A percentile compares a stretch with the other conserved stretches of the same genome.
These are phyloP conservation scores for Drosophila quinaria DNA, from an alignment of 2,888 invertebrate genomes.

Conservation along the genomic window DNA sequence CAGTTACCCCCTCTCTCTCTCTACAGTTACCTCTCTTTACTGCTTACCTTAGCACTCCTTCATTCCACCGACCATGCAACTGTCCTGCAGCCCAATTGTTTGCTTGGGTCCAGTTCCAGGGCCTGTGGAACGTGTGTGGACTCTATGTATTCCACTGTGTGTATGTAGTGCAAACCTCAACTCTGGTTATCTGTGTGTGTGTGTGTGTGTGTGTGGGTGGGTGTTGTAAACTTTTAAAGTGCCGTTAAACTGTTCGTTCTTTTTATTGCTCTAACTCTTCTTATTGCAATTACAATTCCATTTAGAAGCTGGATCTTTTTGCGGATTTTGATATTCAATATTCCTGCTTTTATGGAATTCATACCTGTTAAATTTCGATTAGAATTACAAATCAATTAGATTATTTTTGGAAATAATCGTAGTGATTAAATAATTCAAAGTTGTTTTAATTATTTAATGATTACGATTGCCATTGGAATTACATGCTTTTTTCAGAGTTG, in stretches of 20 bases:
- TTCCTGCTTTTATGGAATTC: not conserved
- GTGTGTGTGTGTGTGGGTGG: not conserved
- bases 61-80: not conserved
- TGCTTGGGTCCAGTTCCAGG: slow-evolving; percentile 5
- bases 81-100: slow-evolving; percentile 14
- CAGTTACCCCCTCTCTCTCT: not conserved
- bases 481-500: not conserved
- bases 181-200: not conserved
- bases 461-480: no score
- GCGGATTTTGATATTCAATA: not conserved
- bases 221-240: slow-evolving; percentile 17
- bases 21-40: no score
- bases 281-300: not conserved
- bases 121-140: slow-evolving; percentile 41
- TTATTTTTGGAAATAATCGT: no score
- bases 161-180: not conserved
- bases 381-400: no score
- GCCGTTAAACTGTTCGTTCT: not conserved
- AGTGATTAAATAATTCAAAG: no score
- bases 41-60: not conserved
- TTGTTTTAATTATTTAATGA: no score
- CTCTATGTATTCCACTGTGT: slow-evolving; percentile 15
- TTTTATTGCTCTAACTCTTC: not conserved
- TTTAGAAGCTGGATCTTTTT: slow-evolving; percentile 2
- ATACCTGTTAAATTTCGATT: no score